Percentiles rank a stretch among this genome's conserved stretches.
phyloP scores from a whole-genome alignment of 2,797 vertebrate genomes.

The Menidia menidia region DNA sequence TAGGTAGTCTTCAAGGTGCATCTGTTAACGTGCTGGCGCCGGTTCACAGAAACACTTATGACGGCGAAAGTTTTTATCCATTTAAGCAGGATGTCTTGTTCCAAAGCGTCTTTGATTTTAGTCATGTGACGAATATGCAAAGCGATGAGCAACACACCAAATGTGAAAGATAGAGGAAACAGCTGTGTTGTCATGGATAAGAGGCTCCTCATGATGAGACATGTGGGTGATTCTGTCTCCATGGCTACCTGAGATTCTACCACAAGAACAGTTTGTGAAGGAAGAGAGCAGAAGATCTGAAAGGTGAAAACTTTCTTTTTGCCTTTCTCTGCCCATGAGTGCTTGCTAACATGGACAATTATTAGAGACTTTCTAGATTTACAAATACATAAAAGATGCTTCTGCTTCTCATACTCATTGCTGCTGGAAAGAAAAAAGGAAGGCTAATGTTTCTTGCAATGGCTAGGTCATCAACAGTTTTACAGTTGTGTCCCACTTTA shows the following conservation, averaged over 20 bases:
- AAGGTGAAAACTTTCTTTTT: slow-evolving; percentile 53
- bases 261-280: slow-evolving; percentile 69
- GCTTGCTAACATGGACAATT: slow-evolving; percentile 43
- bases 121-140: slow-evolving; percentile 58
- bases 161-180: slow-evolving; percentile 72
- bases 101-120: slow-evolving; percentile 44
- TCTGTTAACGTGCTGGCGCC: background rate
- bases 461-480: background rate
- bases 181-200: slow-evolving; percentile 77
- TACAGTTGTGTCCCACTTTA: slow-evolving; percentile 12
- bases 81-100: slow-evolving; percentile 31
- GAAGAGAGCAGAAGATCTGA: slow-evolving; percentile 49
- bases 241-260: slow-evolving; percentile 65
- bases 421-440: slow-evolving; percentile 18
- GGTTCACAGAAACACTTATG: slow-evolving; percentile 27
- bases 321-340: slow-evolving; percentile 3
- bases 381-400: slow-evolving; percentile 41
- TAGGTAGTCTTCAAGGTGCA: slow-evolving; percentile 4
- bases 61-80: slow-evolving; percentile 24
- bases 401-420: slow-evolving; percentile 28
- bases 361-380: slow-evolving; percentile 22
- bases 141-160: slow-evolving; percentile 60
- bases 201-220: slow-evolving; percentile 71
- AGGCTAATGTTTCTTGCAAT: slow-evolving; percentile 8
- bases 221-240: slow-evolving; percentile 76